Conservation (phyloP, 2,888 invertebrate genomes). For the Pristionchus fissidentatus region DNA sequence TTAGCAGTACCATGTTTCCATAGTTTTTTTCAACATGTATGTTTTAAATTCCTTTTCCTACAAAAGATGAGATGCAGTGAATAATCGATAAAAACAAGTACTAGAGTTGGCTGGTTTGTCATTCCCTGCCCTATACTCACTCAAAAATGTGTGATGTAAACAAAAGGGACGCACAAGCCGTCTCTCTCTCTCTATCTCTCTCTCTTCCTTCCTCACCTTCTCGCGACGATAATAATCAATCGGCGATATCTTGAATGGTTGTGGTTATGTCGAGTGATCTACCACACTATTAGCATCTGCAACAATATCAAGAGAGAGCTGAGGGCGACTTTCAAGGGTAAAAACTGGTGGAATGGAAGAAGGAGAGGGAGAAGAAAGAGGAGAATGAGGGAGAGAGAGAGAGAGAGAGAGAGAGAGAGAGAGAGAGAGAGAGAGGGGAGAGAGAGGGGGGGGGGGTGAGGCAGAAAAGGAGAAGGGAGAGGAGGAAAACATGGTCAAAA, state of each 20-base stretch:
- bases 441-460: not conserved
- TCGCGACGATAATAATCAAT: slow-evolving; percentile 24
- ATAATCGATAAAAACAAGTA: not conserved
- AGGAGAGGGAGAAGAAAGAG: slow-evolving; percentile 8
- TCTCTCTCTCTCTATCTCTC: too few species aligned
- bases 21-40: too few species aligned
- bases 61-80: not conserved
- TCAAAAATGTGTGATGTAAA: too few species aligned
- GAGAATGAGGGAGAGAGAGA: slow-evolving; percentile 23
- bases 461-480: not conserved
- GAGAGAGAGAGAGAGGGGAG: slow-evolving; percentile 23
- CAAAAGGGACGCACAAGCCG: too few species aligned
- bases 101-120: not conserved
- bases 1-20: too few species aligned
- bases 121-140: too few species aligned
- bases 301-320: not conserved
- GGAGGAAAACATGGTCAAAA: slow-evolving; percentile 27
- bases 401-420: slow-evolving; percentile 44
- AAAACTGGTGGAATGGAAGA: slow-evolving; percentile 20
- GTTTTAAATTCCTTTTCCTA: too few species aligned
- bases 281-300: slow-evolving; percentile 23
- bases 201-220: too few species aligned
- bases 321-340: not conserved
- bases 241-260: not conserved
- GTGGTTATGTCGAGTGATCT: slow-evolving; percentile 24